Percentiles rank a stretch among this genome's conserved stretches.
Evolutionary conservation across 2,113 vertebrate species (phyloP).

Genomic region (Centrocercus urophasianus): DNA sequence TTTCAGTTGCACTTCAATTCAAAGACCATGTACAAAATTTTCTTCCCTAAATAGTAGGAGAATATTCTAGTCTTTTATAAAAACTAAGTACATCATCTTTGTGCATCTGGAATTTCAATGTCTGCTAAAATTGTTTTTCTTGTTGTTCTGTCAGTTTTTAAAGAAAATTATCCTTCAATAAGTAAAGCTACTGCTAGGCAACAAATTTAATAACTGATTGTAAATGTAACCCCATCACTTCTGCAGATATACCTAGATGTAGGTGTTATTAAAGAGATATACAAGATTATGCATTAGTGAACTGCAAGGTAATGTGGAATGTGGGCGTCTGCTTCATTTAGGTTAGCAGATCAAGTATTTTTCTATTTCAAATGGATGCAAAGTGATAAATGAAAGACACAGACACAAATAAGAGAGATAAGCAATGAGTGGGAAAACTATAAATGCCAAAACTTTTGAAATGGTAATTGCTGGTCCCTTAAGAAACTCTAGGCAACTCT

Average conservation of each 20-base stretch:
- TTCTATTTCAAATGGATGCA: neutral
- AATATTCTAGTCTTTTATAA: neutral
- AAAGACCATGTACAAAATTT: neutral
- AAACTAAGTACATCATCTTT: neutral
- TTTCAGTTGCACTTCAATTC: neutral
- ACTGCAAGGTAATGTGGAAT: neutral
- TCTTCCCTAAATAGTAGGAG: neutral
- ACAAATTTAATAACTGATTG: neutral
- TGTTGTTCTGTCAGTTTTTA: neutral
- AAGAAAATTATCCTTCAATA: neutral
- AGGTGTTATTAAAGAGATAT: neutral
- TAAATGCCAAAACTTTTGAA: neutral
- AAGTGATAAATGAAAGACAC: neutral
- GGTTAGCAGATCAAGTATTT: neutral
- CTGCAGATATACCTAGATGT: neutral
- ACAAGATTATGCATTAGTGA: constrained; percentile 37
- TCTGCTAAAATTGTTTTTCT: neutral
- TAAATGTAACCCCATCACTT: neutral
- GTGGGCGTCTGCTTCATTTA: neutral
- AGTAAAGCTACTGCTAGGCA: neutral
- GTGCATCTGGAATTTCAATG: neutral
- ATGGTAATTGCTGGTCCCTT: neutral
- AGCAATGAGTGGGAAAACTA: neutral
- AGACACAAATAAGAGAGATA: neutral
- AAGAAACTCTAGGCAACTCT: neutral